A percentile compares a stretch with the other conserved stretches of the same genome.
phyloP scores from a whole-genome alignment of 1,140 invertebrate species.

The Saxidomus purpurata region DNA sequence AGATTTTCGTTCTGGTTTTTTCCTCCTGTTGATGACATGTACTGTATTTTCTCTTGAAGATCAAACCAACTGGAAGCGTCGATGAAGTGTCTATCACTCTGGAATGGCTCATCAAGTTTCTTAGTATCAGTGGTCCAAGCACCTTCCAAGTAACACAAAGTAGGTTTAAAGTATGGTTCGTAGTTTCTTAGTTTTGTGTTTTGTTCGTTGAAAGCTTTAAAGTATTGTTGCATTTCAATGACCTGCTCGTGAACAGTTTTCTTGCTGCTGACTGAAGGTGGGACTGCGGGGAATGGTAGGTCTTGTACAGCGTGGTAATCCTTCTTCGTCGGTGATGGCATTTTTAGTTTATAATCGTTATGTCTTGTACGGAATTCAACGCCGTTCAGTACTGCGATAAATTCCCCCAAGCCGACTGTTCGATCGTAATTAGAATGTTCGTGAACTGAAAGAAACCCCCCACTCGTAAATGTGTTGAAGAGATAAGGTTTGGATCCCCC shows the following conservation, averaged over 20 bases:
- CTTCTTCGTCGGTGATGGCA: conserved; percentile 69
- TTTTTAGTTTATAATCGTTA: conserved; percentile 81
- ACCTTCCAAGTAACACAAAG: conserved; percentile 83
- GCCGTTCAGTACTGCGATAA: conserved; percentile 79
- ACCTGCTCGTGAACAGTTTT: conserved; percentile 76
- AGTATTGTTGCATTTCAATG: conserved; percentile 80
- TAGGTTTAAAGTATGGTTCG: conserved; percentile 80
- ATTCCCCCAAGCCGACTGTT: conserved; percentile 80
- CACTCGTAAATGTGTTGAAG: conserved; percentile 23
- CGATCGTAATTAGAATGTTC: conserved; percentile 79
- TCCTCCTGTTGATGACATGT: conserved; percentile 74
- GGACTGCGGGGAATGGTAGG: conserved; percentile 79
- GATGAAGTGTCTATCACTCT: conserved; percentile 74
- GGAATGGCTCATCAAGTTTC: conserved; percentile 74
- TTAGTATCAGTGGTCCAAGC: conserved; percentile 77
- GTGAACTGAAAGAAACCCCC: conserved; percentile 67
- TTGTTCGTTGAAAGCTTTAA: conserved; percentile 78
- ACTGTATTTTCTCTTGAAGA: conserved; percentile 75
- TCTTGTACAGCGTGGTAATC: conserved; percentile 74
- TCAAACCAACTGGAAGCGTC: conserved; percentile 74
- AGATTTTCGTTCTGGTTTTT: conserved; percentile 77
- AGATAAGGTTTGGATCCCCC: conserved; percentile 68
- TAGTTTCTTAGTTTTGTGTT: conserved; percentile 75
- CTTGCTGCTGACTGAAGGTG: conserved; percentile 76
- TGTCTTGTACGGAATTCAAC: conserved; percentile 83